Conservation (phyloP, 2,113 vertebrate species). For the Hirundichthys speculiger region DNA sequence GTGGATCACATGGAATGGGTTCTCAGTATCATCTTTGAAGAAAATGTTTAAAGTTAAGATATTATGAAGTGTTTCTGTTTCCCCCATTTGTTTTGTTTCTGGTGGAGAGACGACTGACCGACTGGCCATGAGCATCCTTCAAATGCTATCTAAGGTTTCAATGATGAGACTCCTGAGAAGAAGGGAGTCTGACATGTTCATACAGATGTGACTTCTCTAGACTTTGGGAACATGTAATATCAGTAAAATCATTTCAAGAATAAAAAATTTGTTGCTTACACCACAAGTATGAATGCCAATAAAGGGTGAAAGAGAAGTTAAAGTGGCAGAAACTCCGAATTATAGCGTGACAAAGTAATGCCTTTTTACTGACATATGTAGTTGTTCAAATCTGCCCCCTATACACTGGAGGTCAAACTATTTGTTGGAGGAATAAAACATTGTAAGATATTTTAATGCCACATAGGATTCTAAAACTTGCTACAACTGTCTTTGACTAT, state of each 20-base stretch:
- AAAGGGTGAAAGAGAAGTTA: constrained; percentile 18
- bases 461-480: constrained; percentile 61
- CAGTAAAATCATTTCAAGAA: constrained; percentile 21
- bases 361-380: constrained; percentile 65
- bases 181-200: constrained; percentile 8
- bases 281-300: constrained; percentile 17
- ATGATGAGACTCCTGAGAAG: not conserved
- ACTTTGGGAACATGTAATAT: constrained; percentile 15
- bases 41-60: constrained; percentile 31
- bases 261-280: constrained; percentile 20
- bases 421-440: constrained; percentile 59
- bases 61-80: constrained; percentile 13
- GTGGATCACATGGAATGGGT: constrained; percentile 47
- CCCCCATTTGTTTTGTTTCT: not conserved
- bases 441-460: constrained; percentile 60
- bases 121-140: too few species aligned
- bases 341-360: constrained; percentile 56
- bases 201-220: constrained; percentile 30
- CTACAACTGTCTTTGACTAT: constrained; percentile 72
- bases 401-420: constrained; percentile 66
- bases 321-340: constrained; percentile 27
- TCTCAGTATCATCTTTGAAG: constrained; percentile 37
- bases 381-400: constrained; percentile 28
- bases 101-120: too few species aligned
- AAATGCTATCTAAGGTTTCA: too few species aligned